These are phyloP conservation scores for Melanotaenia trifasciata DNA, from an alignment of 2,797 vertebrate genomes.

Conservation along the genomic window DNA sequence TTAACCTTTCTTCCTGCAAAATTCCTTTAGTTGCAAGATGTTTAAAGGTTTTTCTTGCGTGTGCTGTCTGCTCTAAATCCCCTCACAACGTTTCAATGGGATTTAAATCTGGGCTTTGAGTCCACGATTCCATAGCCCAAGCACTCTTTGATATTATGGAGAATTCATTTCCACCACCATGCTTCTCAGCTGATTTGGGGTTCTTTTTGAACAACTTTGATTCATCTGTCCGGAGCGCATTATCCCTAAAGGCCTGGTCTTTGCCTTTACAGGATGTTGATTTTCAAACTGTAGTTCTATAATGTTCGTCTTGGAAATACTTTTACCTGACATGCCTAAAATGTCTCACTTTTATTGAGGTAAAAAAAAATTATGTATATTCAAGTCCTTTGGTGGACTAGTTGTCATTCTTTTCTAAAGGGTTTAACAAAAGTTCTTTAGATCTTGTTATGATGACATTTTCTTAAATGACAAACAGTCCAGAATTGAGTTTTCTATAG, in stretches of 20 bases:
- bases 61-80: conserved; percentile 7
- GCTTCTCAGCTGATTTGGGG: conserved; percentile 10
- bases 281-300: conserved; percentile 2
- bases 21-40: background rate
- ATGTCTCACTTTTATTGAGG: conserved; percentile 1
- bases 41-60: background rate
- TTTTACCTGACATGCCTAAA: conserved; percentile 3
- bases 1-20: background rate
- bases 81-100: conserved; percentile 2
- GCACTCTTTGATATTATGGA: conserved; percentile 11
- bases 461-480: background rate
- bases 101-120: conserved; percentile 24
- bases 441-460: background rate
- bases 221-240: conserved; percentile 8
- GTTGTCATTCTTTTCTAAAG: background rate
- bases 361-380: background rate
- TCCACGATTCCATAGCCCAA: background rate
- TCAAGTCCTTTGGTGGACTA: background rate
- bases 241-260: background rate
- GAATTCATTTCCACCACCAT: conserved; percentile 12
- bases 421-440: background rate
- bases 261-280: conserved; percentile 5
- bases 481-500: background rate
- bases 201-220: conserved; percentile 21
- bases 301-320: background rate